phyloP scores from a whole-genome alignment of 2,113 vertebrate species.

The Falco punctatus region DNA sequence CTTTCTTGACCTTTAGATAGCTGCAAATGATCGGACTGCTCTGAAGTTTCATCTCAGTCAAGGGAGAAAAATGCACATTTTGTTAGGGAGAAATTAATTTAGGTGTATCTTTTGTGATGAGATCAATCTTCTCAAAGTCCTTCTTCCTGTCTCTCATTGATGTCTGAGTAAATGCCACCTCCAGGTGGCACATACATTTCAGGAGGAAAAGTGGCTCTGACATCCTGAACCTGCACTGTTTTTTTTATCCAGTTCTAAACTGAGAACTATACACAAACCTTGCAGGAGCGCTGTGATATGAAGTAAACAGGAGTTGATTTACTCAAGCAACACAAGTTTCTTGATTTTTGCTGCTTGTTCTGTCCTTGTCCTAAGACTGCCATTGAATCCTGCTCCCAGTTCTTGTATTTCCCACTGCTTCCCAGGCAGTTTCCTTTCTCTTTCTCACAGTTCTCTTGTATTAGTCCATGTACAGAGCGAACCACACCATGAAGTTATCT shows the following conservation, averaged over 20 bases:
- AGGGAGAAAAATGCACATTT: neutral
- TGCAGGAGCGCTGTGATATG: neutral
- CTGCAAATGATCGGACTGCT: neutral
- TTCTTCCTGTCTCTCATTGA: neutral
- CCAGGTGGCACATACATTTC: neutral
- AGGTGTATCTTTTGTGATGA: neutral
- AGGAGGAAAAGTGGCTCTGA: neutral
- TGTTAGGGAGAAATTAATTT: neutral
- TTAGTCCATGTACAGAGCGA: neutral
- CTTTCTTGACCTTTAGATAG: neutral
- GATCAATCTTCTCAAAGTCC: neutral
- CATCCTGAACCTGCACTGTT: neutral
- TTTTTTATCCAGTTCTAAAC: neutral
- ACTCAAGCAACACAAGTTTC: neutral
- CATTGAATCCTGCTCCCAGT: neutral
- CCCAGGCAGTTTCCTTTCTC: neutral
- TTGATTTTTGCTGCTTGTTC: neutral
- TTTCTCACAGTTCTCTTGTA: neutral
- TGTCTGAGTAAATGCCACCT: neutral
- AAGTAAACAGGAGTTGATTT: neutral
- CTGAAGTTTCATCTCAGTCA: neutral
- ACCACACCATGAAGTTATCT: neutral
- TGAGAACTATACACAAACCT: neutral
- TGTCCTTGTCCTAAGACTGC: neutral
- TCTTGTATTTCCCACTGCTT: neutral